Evolutionary conservation across 1,140 invertebrate species (phyloP), one percentile per base, ranked within the genome.

Genomic region (Lucilia cuprina): DNA sequence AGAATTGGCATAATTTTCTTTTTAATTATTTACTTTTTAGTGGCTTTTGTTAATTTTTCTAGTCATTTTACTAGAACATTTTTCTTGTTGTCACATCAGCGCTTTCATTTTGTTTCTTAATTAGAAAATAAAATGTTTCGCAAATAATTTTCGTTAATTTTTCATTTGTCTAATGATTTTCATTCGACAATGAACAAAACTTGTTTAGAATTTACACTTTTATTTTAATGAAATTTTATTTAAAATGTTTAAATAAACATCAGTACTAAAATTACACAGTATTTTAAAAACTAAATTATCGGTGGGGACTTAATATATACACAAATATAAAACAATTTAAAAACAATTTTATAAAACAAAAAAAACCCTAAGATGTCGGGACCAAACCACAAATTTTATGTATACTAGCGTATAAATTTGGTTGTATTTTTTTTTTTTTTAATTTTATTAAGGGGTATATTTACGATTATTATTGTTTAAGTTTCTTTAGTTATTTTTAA

Each of bases 41-140:
- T 74, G 8, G 74, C 21, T 41, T 74, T 13, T 25, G 9, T 10
- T 30, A 17, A 1, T 30, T 74, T 30, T 83, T 74, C n/a, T 30
- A 19, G 21, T n/a, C 17, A 55, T 83, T 78, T 30, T 17, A 25
- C 41, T 10, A 55, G 41, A 50, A 75, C 47, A 21, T 13, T 21
- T 55, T 55, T 55, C 74, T 21, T 84, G 84, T 84, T 84, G 84
- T 74, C 84, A 84, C 80, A 84, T 84, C 84, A 74, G 65, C 60
- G 83, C 83, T 30, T 84, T 74, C 41, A 77, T 74, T 60, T 50
- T 21, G 19, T 21, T 21, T 21, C 25, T 21, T 21, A 70, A 70
- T 70, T 70, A 70, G 65, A 70, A 70, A 60, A 60, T 12, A 17
- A 60, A 60, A 70, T 4, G 9, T 70, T 70, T 70, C 25, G n/a